Evolutionary conservation across 2,797 vertebrate genomes (phyloP).

Genomic region (Orestias chungarensis): DNA sequence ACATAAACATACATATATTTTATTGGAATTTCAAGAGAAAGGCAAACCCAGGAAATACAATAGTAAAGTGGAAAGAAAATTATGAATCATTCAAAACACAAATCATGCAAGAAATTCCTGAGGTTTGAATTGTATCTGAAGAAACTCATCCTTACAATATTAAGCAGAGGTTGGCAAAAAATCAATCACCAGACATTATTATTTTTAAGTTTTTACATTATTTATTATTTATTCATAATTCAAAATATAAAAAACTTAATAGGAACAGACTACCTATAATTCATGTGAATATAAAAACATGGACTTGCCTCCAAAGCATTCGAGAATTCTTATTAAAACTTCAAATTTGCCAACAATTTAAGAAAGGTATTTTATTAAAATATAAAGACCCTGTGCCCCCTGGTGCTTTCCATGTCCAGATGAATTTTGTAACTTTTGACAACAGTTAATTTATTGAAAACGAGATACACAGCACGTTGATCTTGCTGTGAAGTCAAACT

Average conservation of each 20-base stretch:
- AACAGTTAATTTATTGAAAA: neutral
- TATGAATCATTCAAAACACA: no score
- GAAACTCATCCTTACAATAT: neutral
- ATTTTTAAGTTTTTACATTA: no score
- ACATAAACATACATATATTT: no score
- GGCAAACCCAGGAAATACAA: no score
- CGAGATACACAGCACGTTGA: neutral
- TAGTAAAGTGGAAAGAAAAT: no score
- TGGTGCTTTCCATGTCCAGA: neutral
- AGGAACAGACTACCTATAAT: neutral
- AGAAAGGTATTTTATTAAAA: neutral
- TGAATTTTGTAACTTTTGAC: constrained; percentile 3
- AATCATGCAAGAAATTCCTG: no score
- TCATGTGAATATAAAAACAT: neutral
- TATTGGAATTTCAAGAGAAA: no score
- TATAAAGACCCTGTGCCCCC: no score
- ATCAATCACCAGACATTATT: neutral
- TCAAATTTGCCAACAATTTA: neutral
- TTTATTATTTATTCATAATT: neutral
- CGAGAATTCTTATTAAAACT: neutral
- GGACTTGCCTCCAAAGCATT: neutral
- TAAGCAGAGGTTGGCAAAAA: neutral
- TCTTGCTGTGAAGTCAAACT: constrained; percentile 4
- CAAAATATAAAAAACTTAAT: neutral
- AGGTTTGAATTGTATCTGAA: neutral